Base-by-base conservation (phyloP, 2,888 invertebrate species). In the Pseudoips prasinana region DNA sequence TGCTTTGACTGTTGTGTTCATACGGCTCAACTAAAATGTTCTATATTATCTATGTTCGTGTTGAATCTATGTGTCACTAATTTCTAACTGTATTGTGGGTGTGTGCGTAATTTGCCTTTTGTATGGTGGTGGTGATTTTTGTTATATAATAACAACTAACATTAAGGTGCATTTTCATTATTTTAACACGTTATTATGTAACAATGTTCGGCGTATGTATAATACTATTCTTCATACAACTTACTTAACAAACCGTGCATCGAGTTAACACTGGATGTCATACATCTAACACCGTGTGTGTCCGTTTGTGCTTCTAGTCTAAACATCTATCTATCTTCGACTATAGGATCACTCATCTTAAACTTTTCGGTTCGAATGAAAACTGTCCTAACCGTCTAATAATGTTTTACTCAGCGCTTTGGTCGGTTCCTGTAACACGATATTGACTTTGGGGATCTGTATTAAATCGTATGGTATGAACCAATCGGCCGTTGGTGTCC, bases 41-140 rank as follows among this genome's bases (percentile, higher is more conserved):
- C 68, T 75, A 77, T 77, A 69, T 65, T 69, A 70, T 65, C 57
- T 51, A 68, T 52, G 50, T 65, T 60, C 63, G 7, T 7, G 7
- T 60, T 62, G 33, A 60, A 69, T 75, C 49, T 73, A 51, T 82
- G 71, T 82, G 52, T 77, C 69, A 75, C 74, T 73, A 49, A 71
- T 64, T 57, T 66, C 47, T 67, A 48, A 74, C 63, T 70, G 71
- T 54, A 68, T 75, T 75, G 14, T 14, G 14, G 80, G 77, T 86
- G 86, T 88, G 87, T 88, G 88, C 88, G 88, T 87, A 75, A 87
- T 86, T 87, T 87, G 88, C 86, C 88, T 88, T 71, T 62, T 73
- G 72, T 83, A 65, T 73, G 14, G 14, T 14, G 14, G 70, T 73
- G 64, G 64, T 71, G 60, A 59, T 77, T 49, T 68, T 61, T 77